Conservation (phyloP, 2,113 vertebrate species). For the Spilogale gracilis region DNA sequence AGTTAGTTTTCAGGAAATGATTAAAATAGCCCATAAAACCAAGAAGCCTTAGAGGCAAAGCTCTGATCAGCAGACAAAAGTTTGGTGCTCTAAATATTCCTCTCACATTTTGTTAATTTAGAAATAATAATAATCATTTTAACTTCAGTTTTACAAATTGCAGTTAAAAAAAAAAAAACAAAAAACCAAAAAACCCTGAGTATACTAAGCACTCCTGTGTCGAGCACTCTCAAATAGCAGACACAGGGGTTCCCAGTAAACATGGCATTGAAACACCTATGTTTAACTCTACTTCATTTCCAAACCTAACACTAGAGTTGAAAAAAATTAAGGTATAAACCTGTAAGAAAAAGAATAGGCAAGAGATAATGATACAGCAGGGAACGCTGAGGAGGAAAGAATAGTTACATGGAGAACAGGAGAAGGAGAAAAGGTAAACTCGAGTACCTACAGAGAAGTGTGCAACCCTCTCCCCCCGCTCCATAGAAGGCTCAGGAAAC, state of each 20-base stretch:
- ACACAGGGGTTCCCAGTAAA: background rate
- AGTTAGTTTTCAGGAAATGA: conserved; percentile 14
- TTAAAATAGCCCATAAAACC: background rate
- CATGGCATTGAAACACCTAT: background rate
- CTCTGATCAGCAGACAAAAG: background rate
- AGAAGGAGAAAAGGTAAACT: background rate
- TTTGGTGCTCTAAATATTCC: background rate
- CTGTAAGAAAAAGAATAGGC: background rate
- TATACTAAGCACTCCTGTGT: background rate
- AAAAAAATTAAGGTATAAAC: background rate
- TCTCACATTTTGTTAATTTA: background rate
- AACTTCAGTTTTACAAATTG: background rate
- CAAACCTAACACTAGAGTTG: background rate
- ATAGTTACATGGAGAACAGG: background rate
- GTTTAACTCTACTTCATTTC: background rate
- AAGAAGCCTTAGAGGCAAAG: background rate
- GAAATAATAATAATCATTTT: background rate
- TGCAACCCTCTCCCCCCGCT: background rate
- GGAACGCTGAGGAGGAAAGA: background rate
- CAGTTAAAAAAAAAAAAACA: background rate
- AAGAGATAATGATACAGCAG: background rate
- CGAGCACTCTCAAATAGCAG: background rate
- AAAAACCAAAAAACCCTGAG: background rate
- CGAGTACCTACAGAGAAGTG: background rate
- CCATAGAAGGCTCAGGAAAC: background rate